Base-by-base conservation (phyloP, 1,140 invertebrate species). In the Drosophila punjabiensis region DNA sequence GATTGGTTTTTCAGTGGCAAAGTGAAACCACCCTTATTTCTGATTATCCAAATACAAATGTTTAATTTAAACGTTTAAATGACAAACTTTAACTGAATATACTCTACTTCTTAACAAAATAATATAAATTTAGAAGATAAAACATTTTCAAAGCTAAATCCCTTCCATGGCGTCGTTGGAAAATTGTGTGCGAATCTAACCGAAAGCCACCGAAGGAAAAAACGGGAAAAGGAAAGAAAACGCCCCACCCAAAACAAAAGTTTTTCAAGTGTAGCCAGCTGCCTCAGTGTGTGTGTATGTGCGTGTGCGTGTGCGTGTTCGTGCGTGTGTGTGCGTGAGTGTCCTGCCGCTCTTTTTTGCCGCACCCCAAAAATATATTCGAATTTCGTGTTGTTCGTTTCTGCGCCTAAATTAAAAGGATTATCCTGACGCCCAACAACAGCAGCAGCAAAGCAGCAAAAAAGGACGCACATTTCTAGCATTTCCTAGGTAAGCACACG, bases 241-340 rank as follows among this genome's bases (percentile, higher is more conserved):
- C 71, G 82, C 86, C 85, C 81, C 86, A 90, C 86, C 85, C 85
- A 82, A 82, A 50, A 56, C 66, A 71, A 89, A 89, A 82, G 79
- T 89, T 81, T 87, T 82, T 87, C 83, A 87, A 87, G 85, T 85
- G 81, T 88, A 78, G 50, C 79, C 61, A 78, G 64, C 76, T 79
- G 76, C 59, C 52, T n/a, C 30, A 35, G 55, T 58, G 55, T 58
- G 55, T 68, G 62, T 47, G 20, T 16, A 32, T 53, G 37, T 52
- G 48, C 20, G 39, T 47, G 37, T 52, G 48, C 20, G 39, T 47
- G 62, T 47, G 20, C 11, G 13, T 64, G 37, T 53, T 28, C 24
- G 47, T 56, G 53, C 10, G 30, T 56, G 32, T 66, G 37, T 14
- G 43, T 60, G 41, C 32, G 48, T 61, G 63, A 47, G 63, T 53